Conservation (phyloP, 2,797 vertebrate genomes). For the Propithecus perrieri region DNA sequence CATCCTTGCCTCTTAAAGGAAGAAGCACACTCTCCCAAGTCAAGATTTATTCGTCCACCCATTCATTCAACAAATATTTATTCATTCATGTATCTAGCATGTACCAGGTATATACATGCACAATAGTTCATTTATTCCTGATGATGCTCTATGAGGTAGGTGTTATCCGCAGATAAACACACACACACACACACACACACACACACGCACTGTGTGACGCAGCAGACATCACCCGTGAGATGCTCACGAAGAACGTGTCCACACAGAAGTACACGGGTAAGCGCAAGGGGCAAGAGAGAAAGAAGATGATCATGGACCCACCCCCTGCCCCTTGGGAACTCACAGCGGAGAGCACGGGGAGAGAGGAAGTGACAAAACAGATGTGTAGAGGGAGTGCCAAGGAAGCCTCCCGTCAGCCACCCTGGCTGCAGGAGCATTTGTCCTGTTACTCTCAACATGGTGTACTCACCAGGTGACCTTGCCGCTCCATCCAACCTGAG, state of each 20-base stretch:
- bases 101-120: neutral
- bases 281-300: neutral
- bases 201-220: rapidly evolving
- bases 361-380: neutral
- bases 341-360: neutral
- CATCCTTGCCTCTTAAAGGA: neutral
- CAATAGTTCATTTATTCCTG: neutral
- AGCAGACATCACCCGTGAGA: neutral
- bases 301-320: neutral
- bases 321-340: neutral
- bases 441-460: neutral
- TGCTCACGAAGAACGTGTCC: neutral
- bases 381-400: neutral
- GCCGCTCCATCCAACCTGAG: neutral
- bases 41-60: neutral
- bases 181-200: neutral
- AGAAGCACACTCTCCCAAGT: neutral
- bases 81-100: neutral
- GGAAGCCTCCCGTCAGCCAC: too few species aligned
- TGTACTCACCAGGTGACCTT: neutral
- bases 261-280: neutral
- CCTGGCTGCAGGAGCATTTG: neutral
- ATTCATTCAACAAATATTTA: neutral
- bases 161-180: neutral
- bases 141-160: neutral